A percentile compares a stretch with the other conserved stretches of the same genome.
Evolutionary conservation across 2,888 invertebrate genomes (phyloP).

Genomic region (Encarsia formosa): DNA sequence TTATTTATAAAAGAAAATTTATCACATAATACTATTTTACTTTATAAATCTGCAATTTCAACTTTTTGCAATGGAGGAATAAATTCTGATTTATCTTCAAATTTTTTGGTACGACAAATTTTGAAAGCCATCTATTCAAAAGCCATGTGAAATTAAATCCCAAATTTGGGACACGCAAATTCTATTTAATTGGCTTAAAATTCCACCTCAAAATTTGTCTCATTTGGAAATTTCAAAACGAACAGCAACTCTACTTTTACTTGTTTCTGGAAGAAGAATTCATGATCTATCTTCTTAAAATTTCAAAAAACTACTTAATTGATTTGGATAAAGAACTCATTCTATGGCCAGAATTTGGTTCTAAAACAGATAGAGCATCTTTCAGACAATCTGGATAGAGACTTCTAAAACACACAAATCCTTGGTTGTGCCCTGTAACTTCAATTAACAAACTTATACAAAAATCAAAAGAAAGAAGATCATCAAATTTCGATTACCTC

Average conservation of each 20-base stretch:
- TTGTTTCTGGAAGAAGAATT: conserved; percentile 26
- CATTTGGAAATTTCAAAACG: conserved; percentile 28
- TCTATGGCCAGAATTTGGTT: too few species aligned
- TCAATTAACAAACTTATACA: too few species aligned
- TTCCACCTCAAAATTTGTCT: not conserved
- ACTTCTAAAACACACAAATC: too few species aligned
- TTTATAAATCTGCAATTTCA: conserved; percentile 26
- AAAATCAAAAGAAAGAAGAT: too few species aligned
- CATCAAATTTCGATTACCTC: too few species aligned
- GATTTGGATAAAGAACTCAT: too few species aligned
- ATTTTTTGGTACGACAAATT: conserved; percentile 26
- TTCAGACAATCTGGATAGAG: too few species aligned
- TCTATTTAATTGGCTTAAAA: conserved; percentile 21
- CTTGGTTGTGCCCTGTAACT: too few species aligned
- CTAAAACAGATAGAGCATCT: too few species aligned
- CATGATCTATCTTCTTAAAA: conserved; percentile 27
- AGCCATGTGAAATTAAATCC: conserved; percentile 16
- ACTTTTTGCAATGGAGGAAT: conserved; percentile 22
- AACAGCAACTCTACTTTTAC: conserved; percentile 24
- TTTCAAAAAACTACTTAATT: conserved; percentile 12
- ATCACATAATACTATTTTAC: too few species aligned
- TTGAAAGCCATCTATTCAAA: conserved; percentile 20
- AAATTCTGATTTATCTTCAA: conserved; percentile 7
- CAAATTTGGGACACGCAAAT: conserved; percentile 25
- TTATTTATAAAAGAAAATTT: too few species aligned